These are phyloP conservation scores for Noctilio leporinus DNA, from an alignment of 2,113 vertebrate species.

Conservation along the genomic window DNA sequence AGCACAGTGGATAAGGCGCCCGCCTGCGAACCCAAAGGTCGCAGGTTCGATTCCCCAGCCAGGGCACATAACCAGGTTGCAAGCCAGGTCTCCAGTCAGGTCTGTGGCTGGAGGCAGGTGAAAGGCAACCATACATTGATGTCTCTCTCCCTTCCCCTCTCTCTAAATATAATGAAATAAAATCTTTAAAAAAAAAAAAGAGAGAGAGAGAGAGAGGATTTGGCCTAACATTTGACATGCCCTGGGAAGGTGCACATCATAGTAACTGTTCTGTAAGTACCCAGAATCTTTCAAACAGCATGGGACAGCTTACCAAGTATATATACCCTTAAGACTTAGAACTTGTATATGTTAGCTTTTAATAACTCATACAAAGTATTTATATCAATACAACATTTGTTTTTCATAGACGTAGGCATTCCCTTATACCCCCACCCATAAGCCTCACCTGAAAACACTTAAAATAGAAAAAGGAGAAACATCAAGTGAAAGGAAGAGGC, in stretches of 20 bases:
- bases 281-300: background rate
- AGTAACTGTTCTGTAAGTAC: background rate
- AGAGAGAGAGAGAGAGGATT: background rate
- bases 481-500: constrained; percentile 25
- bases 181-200: too few species aligned
- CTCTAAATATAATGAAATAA: too few species aligned
- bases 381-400: constrained; percentile 70
- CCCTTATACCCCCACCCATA: background rate
- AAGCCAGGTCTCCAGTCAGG: too few species aligned
- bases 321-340: background rate
- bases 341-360: constrained; percentile 36
- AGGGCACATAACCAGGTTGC: too few species aligned
- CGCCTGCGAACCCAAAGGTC: too few species aligned
- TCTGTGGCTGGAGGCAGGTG: too few species aligned
- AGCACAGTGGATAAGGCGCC: too few species aligned
- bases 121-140: too few species aligned
- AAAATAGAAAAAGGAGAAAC: constrained; percentile 39
- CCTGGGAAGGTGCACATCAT: background rate
- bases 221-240: background rate
- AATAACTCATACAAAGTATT: constrained; percentile 42
- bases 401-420: constrained; percentile 60
- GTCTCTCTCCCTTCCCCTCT: too few species aligned
- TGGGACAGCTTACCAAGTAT: background rate
- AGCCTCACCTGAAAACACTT: constrained; percentile 41
- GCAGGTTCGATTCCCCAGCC: too few species aligned